Base-by-base conservation (phyloP, 37 sponge, comb jelly and placozoan genomes). In the Amphimedon queenslandica region DNA sequence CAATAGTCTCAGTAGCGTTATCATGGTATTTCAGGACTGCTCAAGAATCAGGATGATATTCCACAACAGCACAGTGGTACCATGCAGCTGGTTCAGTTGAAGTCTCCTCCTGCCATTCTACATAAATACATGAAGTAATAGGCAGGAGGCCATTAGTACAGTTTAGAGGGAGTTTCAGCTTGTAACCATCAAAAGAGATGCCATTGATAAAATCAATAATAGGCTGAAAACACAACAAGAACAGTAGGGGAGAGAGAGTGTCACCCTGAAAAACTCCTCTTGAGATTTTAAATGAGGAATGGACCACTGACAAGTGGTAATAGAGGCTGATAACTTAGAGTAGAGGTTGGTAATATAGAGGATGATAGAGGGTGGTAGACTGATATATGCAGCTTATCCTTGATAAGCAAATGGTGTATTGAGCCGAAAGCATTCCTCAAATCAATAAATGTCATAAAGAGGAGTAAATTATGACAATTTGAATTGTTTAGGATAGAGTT, bases 261-360 rank as follows among this genome's bases (percentile, higher is more conserved):
- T 47, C 51, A 18, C 51, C 51, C 13, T 47, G 51, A 47, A 18
- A 47, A n/a, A n/a, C n/a, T n/a, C n/a, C n/a, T n/a, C n/a, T n/a
- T n/a, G n/a, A n/a, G n/a, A n/a, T n/a, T n/a, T n/a, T n/a, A n/a
- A 72, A 72, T 35, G 37, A 37, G 58, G 33, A 23, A 58, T 72
- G 3, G 60, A 72, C 73, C 73, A 72, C 20, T 27, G 10, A 57
- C 55, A 70, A 1, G 79, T 70, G 2, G 4, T 25, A 36, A 23
- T n/a, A n/a, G n/a, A n/a, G n/a, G n/a, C n/a, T n/a, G n/a, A n/a
- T n/a, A n/a, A n/a, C n/a, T n/a, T n/a, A n/a, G n/a, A n/a, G n/a
- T n/a, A n/a, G n/a, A n/a, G n/a, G n/a, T n/a, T n/a, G n/a, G n/a
- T n/a, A n/a, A 70, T 39, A 40, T 63, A 79, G 4, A 36, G 5